These are phyloP conservation scores for Latrodectus elegans DNA, from an alignment of 2,888 invertebrate species.

Conservation along the genomic window DNA sequence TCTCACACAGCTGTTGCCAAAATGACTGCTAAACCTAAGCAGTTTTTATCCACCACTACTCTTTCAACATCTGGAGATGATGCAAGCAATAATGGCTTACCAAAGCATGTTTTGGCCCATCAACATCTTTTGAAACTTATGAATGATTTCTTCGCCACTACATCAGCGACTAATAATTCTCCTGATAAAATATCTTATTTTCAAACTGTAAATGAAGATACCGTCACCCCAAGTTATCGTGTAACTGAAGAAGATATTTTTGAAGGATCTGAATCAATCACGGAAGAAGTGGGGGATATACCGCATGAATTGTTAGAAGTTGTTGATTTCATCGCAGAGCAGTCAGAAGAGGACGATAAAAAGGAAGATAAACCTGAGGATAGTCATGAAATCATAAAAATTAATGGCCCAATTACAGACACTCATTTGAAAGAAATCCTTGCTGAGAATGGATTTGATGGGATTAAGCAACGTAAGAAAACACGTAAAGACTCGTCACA, in stretches of 20 bases:
- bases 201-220: constrained; percentile 2
- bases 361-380: constrained; percentile 18
- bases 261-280: constrained; percentile 30
- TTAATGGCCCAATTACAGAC: constrained; percentile 49
- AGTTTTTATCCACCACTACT: constrained; percentile 24
- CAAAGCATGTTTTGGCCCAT: constrained; percentile 31
- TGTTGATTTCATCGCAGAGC: constrained; percentile 45
- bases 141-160: constrained; percentile 61
- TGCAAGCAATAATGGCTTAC: constrained; percentile 10
- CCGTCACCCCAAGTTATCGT: constrained; percentile 23
- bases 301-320: constrained; percentile 58
- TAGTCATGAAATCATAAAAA: constrained; percentile 65
- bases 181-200: neutral
- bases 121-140: constrained; percentile 59
- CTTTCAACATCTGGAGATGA: neutral
- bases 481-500: constrained; percentile 8
- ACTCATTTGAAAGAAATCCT: constrained; percentile 49
- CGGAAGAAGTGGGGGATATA: constrained; percentile 47
- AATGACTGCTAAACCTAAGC: neutral
- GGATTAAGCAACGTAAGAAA: neutral
- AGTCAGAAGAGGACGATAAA: constrained; percentile 27
- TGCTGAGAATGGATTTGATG: constrained; percentile 29
- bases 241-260: constrained; percentile 55
- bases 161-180: constrained; percentile 9
- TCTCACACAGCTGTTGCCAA: constrained; percentile 18